Evolutionary conservation across 2,797 vertebrate species (phyloP).

Genomic region (Anomalospiza imberbis): DNA sequence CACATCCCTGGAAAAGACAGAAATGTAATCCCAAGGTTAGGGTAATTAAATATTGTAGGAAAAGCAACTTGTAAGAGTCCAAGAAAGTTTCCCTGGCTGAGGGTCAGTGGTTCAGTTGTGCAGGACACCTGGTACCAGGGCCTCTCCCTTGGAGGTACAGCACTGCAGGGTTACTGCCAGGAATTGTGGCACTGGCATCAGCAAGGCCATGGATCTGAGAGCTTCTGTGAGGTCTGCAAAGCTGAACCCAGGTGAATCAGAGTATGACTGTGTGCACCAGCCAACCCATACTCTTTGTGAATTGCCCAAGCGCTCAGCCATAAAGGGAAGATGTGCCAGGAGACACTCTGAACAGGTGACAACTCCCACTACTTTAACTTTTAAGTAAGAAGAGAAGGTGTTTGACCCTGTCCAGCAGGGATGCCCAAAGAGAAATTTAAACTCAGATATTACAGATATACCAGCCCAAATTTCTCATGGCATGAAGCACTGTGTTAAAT

Average conservation of each 20-base stretch:
- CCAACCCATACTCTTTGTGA: background rate
- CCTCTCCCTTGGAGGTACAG: accelerated
- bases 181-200: background rate
- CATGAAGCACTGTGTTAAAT: background rate
- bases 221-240: background rate
- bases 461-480: background rate
- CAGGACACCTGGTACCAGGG: background rate
- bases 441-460: background rate
- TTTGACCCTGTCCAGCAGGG: background rate
- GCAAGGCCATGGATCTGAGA: accelerated
- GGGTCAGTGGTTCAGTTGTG: background rate
- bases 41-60: background rate
- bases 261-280: background rate
- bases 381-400: background rate
- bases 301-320: background rate
- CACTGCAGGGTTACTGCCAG: background rate
- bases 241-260: background rate
- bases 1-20: background rate
- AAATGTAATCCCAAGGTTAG: background rate
- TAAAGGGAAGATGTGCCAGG: background rate
- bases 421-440: background rate
- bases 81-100: background rate
- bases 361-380: background rate
- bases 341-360: background rate
- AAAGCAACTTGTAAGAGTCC: background rate